Base-by-base conservation (phyloP, 2,113 vertebrate genomes). In the Helogale parvula region DNA sequence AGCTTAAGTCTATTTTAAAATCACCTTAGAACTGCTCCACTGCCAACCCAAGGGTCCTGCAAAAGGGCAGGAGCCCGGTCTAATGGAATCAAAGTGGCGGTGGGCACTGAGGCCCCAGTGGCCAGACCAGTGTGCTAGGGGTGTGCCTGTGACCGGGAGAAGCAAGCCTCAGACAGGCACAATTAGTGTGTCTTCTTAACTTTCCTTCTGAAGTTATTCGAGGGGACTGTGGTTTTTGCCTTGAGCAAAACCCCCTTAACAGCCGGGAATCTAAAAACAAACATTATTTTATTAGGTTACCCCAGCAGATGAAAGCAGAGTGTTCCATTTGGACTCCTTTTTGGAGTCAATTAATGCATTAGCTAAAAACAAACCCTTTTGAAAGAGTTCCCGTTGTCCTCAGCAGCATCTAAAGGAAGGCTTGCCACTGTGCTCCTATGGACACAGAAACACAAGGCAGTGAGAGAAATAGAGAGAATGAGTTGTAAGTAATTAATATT, bases 251-350 rank as follows among this genome's bases (percentile, higher is more conserved):
- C 68, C 79, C 91, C 94, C 94, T 97, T 97, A 98, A 97, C 86
- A 80, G 96, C 72, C 41, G 6, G 96, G 85, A 94, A 92, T 95
- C 93, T 97, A 96, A 97, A 98, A 97, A 97, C 96, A 97, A 98
- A 97, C 87, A 92, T 83, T 95, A 95, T 98, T 97, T 98, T 94
- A 98, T 97, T 97, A 96, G 97, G 97, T 90, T 91, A 90, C 60
- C 82, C 96, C 74, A 92, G 96, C 80, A 98, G 96, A 98, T 97
- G 96, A 98, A 98, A 98, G 96, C 92, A 77, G 72, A 87, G n/a
- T 47, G 76, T 68, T 96, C 97, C 97, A 90, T 94, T 90, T 94
- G 90, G 97, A 88, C 65, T 91, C 92, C 93, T 96, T 96, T 96
- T 96, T 89, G 72, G 97, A 97, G 96, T 90, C 94, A 96, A 96